Percentiles rank a stretch among this genome's conserved stretches.
Evolutionary conservation across 2,113 vertebrate species (phyloP).

Genomic region (Columbina picui): DNA sequence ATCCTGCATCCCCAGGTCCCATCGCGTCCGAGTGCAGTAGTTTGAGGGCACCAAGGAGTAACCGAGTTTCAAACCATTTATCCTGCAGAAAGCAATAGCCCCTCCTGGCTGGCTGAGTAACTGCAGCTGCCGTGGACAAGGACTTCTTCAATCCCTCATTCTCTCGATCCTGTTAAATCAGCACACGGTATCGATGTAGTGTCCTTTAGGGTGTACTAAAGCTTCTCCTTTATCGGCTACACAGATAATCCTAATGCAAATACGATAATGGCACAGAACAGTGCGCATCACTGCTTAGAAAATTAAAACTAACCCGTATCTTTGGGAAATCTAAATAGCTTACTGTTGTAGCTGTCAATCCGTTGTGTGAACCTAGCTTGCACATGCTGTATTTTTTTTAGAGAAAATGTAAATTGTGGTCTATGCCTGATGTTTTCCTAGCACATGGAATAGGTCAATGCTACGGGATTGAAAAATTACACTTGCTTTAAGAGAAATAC

Average conservation of each 20-base stretch:
- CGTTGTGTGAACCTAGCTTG: constrained; percentile 66
- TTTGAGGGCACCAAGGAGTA: constrained; percentile 22
- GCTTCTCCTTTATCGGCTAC: constrained; percentile 24
- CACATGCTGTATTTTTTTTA: constrained; percentile 64
- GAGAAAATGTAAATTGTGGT: constrained; percentile 65
- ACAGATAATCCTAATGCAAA: constrained; percentile 25
- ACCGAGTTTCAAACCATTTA: constrained; percentile 1
- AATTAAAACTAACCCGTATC: constrained; percentile 22
- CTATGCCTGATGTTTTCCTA: constrained; percentile 80
- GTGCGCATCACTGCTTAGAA: constrained; percentile 8
- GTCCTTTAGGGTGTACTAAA: constrained; percentile 24
- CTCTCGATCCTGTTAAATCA: neutral
- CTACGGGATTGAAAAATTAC: constrained; percentile 41
- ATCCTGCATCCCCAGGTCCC: neutral
- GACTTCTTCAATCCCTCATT: neutral
- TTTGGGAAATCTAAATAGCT: constrained; percentile 54
- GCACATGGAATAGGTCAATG: constrained; percentile 52
- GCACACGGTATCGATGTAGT: neutral
- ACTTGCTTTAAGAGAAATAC: constrained; percentile 64
- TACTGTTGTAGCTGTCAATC: constrained; percentile 60
- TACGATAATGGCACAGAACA: neutral
- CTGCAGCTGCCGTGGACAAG: neutral
- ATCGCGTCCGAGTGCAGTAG: neutral
- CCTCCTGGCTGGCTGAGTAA: neutral
- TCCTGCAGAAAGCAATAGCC: neutral